Evolutionary conservation across 2,797 vertebrate species (phyloP), one percentile per base, ranked within the genome.

Genomic region (Cheirogaleus major): DNA sequence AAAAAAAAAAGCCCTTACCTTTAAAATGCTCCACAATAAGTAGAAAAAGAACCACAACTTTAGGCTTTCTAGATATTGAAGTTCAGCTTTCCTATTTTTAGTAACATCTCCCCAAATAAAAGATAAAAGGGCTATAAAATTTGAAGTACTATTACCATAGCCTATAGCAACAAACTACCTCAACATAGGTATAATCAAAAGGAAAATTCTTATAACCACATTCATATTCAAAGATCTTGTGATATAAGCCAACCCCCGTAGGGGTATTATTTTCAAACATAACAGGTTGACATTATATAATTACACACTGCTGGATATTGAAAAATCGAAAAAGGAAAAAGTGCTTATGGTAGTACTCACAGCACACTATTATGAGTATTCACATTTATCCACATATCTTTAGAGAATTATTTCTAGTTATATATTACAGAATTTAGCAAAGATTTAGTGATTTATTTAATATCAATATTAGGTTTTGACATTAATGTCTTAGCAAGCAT

Each of bases 231-330:
- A 93, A 96, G 95, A 95, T 95, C 93, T 95, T 89, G 95, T 95
- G 96, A 95, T 88, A 97, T 80, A 96, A 96, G 81, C 93, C 97
- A 98, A 92, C 73, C 95, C 92, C 95, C 91, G 96, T 84, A 41
- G 92, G 95, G 97, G 82, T 96, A 97, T 97, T 98, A 95, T 96
- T 97, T 98, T 97, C 95, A 95, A 95, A 94, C 95, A 89, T 97
- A 97, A 97, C 92, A 97, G 85, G 97, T 81, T 97, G 97, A 98
- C 97, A 96, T 98, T 97, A 97, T 97, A 95, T 98, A 97, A 98
- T 97, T 98, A 98, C 50, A 95, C 93, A 96, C 97, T 95, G 97
- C 92, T 96, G 97, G 97, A 95, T 97, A 98, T 48, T 95, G 96
- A 97, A 97, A 94, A 97, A 96, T 95, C 88, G 89, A 91, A 98